These are phyloP conservation scores for Platypus cylindrus DNA, from an alignment of 2,888 invertebrate genomes.

Conservation along the genomic window DNA sequence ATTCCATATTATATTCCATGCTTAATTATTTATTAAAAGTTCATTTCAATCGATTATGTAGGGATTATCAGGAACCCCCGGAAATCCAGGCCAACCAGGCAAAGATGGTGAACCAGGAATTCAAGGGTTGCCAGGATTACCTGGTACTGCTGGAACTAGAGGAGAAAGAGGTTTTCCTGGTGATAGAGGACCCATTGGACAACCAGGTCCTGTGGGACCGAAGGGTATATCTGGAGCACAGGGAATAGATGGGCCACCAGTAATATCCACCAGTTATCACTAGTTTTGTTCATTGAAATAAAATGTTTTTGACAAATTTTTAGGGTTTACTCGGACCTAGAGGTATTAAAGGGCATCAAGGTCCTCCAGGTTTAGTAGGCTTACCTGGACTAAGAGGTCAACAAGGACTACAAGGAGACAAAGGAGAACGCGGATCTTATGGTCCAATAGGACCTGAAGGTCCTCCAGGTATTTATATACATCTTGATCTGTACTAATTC, in stretches of 20 bases:
- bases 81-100: constrained; percentile 60
- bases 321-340: constrained; percentile 53
- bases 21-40: neutral
- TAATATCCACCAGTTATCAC: constrained; percentile 27
- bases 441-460: constrained; percentile 68
- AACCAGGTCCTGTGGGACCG: constrained; percentile 49
- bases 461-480: constrained; percentile 42
- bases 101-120: constrained; percentile 68
- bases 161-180: constrained; percentile 62
- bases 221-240: constrained; percentile 54
- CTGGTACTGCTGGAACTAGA: constrained; percentile 42
- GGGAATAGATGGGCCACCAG: constrained; percentile 56
- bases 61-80: constrained; percentile 57
- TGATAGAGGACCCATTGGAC: constrained; percentile 58
- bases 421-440: constrained; percentile 59
- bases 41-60: constrained; percentile 11
- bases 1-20: no score
- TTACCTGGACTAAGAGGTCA: constrained; percentile 56
- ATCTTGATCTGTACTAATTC: neutral
- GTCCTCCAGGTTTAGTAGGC: constrained; percentile 57
- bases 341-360: constrained; percentile 60
- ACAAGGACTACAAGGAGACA: constrained; percentile 54
- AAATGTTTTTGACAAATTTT: constrained; percentile 4
- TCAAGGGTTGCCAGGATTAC: constrained; percentile 47
- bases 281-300: neutral